A percentile compares a stretch with the other conserved stretches of the same genome.
Evolutionary conservation across 30 jellyfish, hydroid and myxozoan species (phyloP).

Genomic region (Sanderia malayensis): DNA sequence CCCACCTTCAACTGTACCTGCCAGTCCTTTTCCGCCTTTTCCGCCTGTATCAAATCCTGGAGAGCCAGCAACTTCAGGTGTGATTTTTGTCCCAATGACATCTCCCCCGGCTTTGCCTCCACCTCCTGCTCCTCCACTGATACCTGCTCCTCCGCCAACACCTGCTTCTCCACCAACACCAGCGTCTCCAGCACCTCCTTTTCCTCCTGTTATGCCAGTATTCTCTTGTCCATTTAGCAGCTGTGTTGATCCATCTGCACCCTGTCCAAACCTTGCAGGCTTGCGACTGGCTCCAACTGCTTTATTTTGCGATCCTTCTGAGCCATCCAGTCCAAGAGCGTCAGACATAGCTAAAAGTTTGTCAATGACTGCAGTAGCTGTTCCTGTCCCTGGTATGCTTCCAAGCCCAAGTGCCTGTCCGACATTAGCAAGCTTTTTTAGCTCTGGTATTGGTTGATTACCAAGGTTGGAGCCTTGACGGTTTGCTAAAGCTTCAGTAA

Average conservation of each 20-base stretch:
- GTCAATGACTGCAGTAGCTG: slow-evolving; percentile 63
- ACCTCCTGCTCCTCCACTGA: background rate
- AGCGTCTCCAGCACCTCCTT: slow-evolving; percentile 2
- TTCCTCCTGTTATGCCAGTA: slow-evolving; percentile 29
- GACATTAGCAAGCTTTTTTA: slow-evolving; percentile 51
- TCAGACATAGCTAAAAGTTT: slow-evolving; percentile 75
- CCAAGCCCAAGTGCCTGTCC: slow-evolving; percentile 64
- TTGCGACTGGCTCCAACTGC: slow-evolving; percentile 8
- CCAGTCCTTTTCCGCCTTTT: slow-evolving; percentile 64
- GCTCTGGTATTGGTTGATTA: slow-evolving; percentile 44
- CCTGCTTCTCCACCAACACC: background rate
- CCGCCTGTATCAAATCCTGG: slow-evolving; percentile 45
- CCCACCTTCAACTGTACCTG: slow-evolving; percentile 65
- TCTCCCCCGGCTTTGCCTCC: slow-evolving; percentile 25
- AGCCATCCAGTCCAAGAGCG: slow-evolving; percentile 64
- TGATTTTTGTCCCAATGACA: slow-evolving; percentile 39
- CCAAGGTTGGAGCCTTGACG: slow-evolving; percentile 38
- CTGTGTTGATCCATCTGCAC: slow-evolving; percentile 60
- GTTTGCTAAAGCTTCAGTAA: slow-evolving; percentile 44
- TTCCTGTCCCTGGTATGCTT: slow-evolving; percentile 57
- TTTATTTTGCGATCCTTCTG: slow-evolving; percentile 19
- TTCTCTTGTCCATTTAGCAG: slow-evolving; percentile 35
- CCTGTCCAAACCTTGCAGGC: slow-evolving; percentile 71
- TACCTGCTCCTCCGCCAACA: slow-evolving; percentile 24
- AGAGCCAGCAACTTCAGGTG: slow-evolving; percentile 51